Evolutionary conservation across 2,888 invertebrate species (phyloP).

Genomic region (Pherbina coryleti): DNA sequence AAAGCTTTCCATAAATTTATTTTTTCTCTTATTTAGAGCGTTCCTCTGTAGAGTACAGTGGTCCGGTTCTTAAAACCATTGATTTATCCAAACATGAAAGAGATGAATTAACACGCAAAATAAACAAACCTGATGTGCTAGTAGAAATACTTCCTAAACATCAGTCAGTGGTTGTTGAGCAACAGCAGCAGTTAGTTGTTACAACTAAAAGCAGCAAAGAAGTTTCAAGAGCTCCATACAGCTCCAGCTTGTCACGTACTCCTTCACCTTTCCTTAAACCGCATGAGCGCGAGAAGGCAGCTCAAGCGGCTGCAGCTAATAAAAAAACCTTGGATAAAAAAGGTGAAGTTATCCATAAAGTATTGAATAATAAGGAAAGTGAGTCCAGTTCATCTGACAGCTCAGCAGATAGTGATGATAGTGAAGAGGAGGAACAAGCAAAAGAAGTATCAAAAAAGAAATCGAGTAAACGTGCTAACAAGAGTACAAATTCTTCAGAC

Average conservation of each 20-base stretch:
- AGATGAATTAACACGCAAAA: constrained; percentile 34
- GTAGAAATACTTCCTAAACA: constrained; percentile 43
- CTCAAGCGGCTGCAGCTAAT: constrained; percentile 32
- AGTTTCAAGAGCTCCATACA: constrained; percentile 71
- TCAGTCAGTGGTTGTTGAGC: constrained; percentile 34
- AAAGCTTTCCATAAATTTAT: not conserved
- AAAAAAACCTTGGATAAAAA: constrained; percentile 48
- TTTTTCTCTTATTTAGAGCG: constrained; percentile 49
- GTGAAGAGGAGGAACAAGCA: constrained; percentile 51
- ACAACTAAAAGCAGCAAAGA: constrained; percentile 46
- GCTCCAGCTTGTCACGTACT: constrained; percentile 84
- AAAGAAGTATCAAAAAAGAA: constrained; percentile 45
- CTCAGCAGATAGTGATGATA: constrained; percentile 70
- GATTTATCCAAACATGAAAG: constrained; percentile 61
- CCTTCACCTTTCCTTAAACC: constrained; percentile 85
- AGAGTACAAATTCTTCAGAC: constrained; percentile 32
- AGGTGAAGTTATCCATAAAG: not conserved
- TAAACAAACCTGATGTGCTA: constrained; percentile 44
- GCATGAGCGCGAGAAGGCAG: constrained; percentile 65
- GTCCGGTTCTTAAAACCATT: constrained; percentile 58
- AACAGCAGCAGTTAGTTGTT: constrained; percentile 50
- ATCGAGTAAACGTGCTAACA: constrained; percentile 41
- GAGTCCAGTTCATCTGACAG: constrained; percentile 71
- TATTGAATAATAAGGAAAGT: constrained; percentile 58
- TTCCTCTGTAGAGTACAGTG: constrained; percentile 60